Conservation (phyloP, 30 jellyfish, hydroid and myxozoan species). For the Nemopilema nomurai region DNA sequence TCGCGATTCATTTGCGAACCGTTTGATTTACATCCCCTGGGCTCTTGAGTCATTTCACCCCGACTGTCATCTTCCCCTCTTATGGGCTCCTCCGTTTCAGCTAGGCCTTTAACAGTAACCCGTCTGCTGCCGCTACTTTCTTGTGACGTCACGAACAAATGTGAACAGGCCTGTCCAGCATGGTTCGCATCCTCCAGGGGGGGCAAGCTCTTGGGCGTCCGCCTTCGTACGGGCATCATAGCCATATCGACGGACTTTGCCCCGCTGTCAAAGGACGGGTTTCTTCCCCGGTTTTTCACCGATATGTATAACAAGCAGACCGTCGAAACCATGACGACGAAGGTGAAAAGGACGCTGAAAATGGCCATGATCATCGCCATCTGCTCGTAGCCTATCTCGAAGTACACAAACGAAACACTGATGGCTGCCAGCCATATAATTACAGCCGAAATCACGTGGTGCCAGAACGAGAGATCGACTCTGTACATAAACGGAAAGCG, state of each 20-base stretch:
- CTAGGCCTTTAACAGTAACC: background rate
- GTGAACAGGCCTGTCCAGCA: too few species aligned
- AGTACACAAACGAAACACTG: conserved; percentile 30
- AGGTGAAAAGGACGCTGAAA: conserved; percentile 36
- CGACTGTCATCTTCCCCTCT: background rate
- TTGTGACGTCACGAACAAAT: background rate
- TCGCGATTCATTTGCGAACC: background rate
- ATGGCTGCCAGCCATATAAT: conserved; percentile 33
- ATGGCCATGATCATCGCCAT: conserved; percentile 47
- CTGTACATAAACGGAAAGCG: conserved; percentile 51
- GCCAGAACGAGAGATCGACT: conserved; percentile 31
- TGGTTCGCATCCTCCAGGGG: background rate
- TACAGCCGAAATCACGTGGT: conserved; percentile 25
- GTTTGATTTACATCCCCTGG: background rate
- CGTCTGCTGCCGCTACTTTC: background rate
- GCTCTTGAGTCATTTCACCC: background rate
- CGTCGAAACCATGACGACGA: conserved; percentile 33
- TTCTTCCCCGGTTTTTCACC: conserved; percentile 17
- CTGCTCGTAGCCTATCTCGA: conserved; percentile 25
- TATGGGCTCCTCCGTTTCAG: background rate
- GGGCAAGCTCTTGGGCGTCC: background rate
- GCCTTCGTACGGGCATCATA: background rate
- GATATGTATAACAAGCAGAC: conserved; percentile 15
- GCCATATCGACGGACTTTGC: conserved; percentile 4
- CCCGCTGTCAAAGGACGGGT: conserved; percentile 9